Base-by-base conservation (phyloP, 2,113 vertebrate species). In the Oncorhynchus masou region DNA sequence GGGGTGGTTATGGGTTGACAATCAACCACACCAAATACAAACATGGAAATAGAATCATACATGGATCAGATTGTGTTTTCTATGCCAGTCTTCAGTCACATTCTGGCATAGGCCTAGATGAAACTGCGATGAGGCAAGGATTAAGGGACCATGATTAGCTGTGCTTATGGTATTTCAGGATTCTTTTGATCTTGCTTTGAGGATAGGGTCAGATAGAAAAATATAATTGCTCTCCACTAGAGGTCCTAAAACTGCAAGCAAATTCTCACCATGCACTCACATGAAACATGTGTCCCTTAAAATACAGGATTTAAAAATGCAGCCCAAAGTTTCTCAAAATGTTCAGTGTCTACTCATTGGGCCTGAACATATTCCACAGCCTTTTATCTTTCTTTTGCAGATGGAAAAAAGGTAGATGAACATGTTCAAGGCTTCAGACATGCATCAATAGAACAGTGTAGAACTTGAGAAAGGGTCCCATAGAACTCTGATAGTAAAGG, bases 111-210 rank as follows among this genome's bases (percentile, higher is more conserved):
- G 16, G 12, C 39, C 39, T 45, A 45, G 39, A 45, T 11, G 39
- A 70, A 45, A 39, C 19, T 70, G 51, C 3, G 49, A 57, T 19
- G 27, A 72, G 45, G 27, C 19, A 72, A 16, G 51, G 16, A 72
- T 72, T 72, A 72, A 72, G 45, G 20, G 25, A 59, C 49, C 16
- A 60, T 71, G 76, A 85, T 85, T 83, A 85, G 59, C 74, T 39
- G 24, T 75, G 62, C 13, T 70, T 7, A 1, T 77, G 81, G 82
- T 84, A 92, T 92, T 72, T 73, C 78, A 90, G 86, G 91, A 91
- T 91, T 92, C 86, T 69, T 83, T 80, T 78, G 60, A 79, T 79
- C 13, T 34, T 19, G 15, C 24, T 82, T 77, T 80, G 49, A 65
- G 82, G 74, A 77, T 65, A 74, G 74, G 29, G 45, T 54, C 74